Percentiles rank a stretch among this genome's conserved stretches.
These are phyloP conservation scores for Hirtodrosophila duncani DNA, from an alignment of 2,888 invertebrate species.

Conservation along the genomic window DNA sequence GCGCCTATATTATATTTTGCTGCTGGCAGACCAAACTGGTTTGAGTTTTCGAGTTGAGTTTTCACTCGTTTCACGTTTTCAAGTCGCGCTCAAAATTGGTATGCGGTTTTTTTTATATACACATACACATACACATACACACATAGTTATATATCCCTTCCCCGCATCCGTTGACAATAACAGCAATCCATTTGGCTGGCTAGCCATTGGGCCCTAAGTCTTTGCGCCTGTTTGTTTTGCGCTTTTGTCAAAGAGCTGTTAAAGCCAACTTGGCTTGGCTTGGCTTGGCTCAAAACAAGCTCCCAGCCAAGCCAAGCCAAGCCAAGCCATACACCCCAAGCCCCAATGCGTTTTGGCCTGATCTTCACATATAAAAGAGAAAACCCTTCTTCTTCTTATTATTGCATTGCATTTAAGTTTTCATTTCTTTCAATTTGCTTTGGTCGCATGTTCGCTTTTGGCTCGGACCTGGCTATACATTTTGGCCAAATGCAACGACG, in stretches of 20 bases:
- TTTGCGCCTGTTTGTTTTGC: conserved; percentile 18
- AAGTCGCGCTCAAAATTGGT: conserved; percentile 59
- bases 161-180: too few species aligned
- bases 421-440: conserved; percentile 19
- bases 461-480: conserved; percentile 23
- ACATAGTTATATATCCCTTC: too few species aligned
- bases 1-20: conserved; percentile 16
- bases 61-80: conserved; percentile 67
- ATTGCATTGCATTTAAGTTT: conserved; percentile 10
- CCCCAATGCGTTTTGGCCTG: conserved; percentile 38
- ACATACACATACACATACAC: too few species aligned
- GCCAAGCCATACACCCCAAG: conserved; percentile 1
- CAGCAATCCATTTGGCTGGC: conserved; percentile 29
- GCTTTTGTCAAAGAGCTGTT: conserved; percentile 9
- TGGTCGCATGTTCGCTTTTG: conserved; percentile 27
- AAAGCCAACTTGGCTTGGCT: too few species aligned
- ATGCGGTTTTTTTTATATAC: too few species aligned
- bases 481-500: conserved; percentile 27
- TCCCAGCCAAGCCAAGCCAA: background rate
- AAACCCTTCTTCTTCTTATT: conserved; percentile 44
- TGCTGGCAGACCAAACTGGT: conserved; percentile 36
- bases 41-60: conserved; percentile 56
- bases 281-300: too few species aligned
- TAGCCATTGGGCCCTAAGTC: conserved; percentile 49
- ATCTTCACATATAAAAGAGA: conserved; percentile 54